phyloP scores from a whole-genome alignment of 2,113 vertebrate species.

The Hoplias malabaricus region DNA sequence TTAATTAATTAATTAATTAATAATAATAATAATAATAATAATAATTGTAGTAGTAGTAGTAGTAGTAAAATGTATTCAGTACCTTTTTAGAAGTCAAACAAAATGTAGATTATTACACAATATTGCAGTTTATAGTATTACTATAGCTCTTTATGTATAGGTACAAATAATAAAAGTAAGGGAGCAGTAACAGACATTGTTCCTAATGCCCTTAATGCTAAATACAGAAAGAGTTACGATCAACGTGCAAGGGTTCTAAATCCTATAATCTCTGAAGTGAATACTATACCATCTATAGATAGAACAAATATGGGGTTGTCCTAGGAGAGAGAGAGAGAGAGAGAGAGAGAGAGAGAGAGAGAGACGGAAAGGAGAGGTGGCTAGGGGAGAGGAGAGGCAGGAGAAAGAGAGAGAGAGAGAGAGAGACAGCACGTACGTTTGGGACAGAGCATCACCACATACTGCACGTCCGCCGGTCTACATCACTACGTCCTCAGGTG shows the following conservation, averaged over 20 bases:
- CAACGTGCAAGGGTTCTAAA: background rate
- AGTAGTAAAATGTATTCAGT: too few species aligned
- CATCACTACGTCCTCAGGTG: conserved; percentile 18
- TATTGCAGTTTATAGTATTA: too few species aligned
- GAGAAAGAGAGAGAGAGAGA: conserved; percentile 1
- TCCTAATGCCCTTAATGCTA: background rate
- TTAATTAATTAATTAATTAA: too few species aligned
- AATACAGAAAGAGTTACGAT: background rate
- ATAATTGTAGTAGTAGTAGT: too few species aligned
- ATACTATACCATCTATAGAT: background rate
- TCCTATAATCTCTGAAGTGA: background rate
- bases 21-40: too few species aligned
- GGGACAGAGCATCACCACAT: conserved; percentile 14
- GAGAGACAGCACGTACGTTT: background rate
- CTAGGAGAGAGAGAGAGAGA: background rate
- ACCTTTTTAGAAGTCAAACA: too few species aligned
- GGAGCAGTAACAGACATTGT: background rate
- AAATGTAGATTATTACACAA: too few species aligned
- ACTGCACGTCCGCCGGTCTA: conserved; percentile 48
- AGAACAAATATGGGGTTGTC: background rate
- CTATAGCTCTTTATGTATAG: too few species aligned
- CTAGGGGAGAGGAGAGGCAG: background rate
- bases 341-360: background rate
- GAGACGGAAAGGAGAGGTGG: background rate
- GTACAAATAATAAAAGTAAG: too few species aligned